Evolutionary conservation across 2,888 invertebrate species (phyloP).

Genomic region (Halictus quadricinctus): DNA sequence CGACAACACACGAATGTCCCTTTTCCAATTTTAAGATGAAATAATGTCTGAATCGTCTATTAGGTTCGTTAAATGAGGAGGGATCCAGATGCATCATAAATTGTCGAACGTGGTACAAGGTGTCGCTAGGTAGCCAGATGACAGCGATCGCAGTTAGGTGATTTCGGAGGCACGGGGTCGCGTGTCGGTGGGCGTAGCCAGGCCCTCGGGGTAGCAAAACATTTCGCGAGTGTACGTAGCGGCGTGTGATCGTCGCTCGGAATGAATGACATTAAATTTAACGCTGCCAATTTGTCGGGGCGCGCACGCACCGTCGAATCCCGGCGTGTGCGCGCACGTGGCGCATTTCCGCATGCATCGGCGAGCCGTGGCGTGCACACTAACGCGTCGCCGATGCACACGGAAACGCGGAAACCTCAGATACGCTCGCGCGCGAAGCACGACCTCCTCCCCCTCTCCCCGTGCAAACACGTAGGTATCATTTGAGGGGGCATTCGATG

Average conservation of each 20-base stretch:
- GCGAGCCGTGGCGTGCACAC: conserved; percentile 10
- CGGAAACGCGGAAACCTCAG: conserved; percentile 25
- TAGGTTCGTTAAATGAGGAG: neutral
- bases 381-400: neutral
- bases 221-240: conserved; percentile 30
- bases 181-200: neutral
- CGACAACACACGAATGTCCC: neutral
- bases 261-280: conserved; percentile 79
- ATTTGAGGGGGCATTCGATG: conserved; percentile 76
- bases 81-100: neutral
- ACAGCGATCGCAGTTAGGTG: neutral
- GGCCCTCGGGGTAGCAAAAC: conserved; percentile 35
- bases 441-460: conserved; percentile 32
- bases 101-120: neutral
- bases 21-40: neutral
- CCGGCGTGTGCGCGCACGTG: conserved; percentile 38
- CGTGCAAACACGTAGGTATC: conserved; percentile 74
- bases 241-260: conserved; percentile 40
- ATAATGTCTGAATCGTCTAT: neutral
- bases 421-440: conserved; percentile 56
- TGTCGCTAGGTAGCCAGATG: neutral
- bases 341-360: conserved; percentile 40
- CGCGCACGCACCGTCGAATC: conserved; percentile 47
- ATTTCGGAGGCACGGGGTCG: neutral
- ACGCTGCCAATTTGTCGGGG: conserved; percentile 77